phyloP scores from a whole-genome alignment of 2,113 vertebrate species.

The Tichodroma muraria region DNA sequence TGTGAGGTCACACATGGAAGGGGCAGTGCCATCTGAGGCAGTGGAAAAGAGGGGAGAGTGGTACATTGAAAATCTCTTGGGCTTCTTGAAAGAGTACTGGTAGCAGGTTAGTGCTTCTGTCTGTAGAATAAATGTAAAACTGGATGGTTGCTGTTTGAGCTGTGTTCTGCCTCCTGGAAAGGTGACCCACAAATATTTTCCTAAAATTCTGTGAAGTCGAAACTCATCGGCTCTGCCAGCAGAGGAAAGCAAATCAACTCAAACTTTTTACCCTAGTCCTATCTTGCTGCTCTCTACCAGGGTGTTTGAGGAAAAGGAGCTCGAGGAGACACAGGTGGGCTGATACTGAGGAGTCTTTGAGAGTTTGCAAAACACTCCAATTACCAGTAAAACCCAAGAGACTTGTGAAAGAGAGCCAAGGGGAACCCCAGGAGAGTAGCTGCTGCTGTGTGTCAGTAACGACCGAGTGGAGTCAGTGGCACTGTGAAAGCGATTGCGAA shows the following conservation, averaged over 20 bases:
- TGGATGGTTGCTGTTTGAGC: neutral
- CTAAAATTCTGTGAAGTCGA: neutral
- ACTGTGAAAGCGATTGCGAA: neutral
- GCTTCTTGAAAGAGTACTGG: neutral
- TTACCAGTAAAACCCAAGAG: constrained; percentile 42
- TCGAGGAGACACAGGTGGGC: neutral
- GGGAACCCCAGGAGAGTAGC: neutral
- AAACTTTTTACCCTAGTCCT: neutral
- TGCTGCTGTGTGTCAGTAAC: constrained; percentile 26
- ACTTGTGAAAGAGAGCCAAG: constrained; percentile 21
- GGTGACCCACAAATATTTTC: neutral
- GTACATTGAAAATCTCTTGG: neutral
- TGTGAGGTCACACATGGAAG: neutral
- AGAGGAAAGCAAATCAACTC: neutral
- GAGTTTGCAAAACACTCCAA: constrained; percentile 57
- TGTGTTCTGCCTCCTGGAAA: neutral
- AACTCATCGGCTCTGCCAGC: neutral
- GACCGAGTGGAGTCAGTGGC: neutral
- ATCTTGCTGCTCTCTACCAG: neutral
- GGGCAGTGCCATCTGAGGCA: neutral
- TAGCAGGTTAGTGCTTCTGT: neutral
- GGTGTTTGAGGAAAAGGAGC: constrained; percentile 13
- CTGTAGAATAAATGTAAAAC: neutral
- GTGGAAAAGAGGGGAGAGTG: neutral
- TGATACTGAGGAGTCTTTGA: constrained; percentile 36